A percentile compares a stretch with the other conserved stretches of the same genome.
phyloP scores from a whole-genome alignment of 2,797 vertebrate genomes.

The Poeciliopsis gracilis region DNA sequence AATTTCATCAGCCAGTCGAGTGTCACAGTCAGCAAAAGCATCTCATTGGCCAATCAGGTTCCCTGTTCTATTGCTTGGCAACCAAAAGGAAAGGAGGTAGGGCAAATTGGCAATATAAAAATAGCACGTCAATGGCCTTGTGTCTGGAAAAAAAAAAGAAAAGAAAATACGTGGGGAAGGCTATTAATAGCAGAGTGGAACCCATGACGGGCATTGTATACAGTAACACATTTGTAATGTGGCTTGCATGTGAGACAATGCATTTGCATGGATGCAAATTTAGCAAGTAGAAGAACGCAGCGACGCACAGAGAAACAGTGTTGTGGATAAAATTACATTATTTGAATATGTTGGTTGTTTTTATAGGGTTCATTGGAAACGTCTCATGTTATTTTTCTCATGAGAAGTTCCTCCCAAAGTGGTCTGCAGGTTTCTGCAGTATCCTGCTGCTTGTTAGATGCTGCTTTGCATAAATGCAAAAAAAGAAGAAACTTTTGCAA shows the following conservation, averaged over 20 bases:
- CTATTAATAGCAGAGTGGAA: constrained; percentile 89
- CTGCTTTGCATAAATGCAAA: constrained; percentile 37
- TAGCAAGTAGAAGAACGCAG: constrained; percentile 20
- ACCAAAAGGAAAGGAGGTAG: constrained; percentile 66
- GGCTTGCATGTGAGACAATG: constrained; percentile 67
- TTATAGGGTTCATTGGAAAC: constrained; percentile 10
- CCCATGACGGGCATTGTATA: constrained; percentile 79
- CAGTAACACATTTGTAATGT: constrained; percentile 79
- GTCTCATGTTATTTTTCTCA: neutral
- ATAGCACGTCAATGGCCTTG: constrained; percentile 84
- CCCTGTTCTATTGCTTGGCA: constrained; percentile 73
- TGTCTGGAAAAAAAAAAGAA: constrained; percentile 84
- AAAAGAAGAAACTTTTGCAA: neutral
- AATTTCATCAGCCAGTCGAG: constrained; percentile 61
- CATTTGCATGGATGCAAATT: constrained; percentile 69
- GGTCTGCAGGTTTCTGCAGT: constrained; percentile 22
- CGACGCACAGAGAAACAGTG: constrained; percentile 30
- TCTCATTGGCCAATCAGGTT: constrained; percentile 68
- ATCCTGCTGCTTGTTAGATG: constrained; percentile 12
- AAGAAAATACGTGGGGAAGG: constrained; percentile 80
- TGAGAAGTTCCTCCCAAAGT: constrained; percentile 5
- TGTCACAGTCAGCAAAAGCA: constrained; percentile 67
- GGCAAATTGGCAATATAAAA: constrained; percentile 78
- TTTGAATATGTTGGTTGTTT: constrained; percentile 52
- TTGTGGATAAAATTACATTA: constrained; percentile 12